Evolutionary conservation across 92 coral and sea anemone genomes (phyloP).

Genomic region (Palythoa grandiflora): DNA sequence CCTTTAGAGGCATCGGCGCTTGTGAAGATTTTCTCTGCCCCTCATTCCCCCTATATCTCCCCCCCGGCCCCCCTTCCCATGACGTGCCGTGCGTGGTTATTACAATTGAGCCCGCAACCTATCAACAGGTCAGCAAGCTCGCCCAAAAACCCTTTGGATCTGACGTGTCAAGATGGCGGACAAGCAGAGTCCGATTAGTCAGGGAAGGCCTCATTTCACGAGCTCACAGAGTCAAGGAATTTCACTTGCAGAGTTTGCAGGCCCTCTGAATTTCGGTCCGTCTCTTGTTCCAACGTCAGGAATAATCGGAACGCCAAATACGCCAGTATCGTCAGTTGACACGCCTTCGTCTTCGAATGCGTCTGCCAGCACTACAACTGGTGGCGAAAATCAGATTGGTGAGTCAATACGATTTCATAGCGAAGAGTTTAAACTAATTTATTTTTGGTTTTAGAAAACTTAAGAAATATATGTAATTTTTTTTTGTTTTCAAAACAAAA

Average conservation of each 20-base stretch:
- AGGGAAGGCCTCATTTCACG: constrained; percentile 64
- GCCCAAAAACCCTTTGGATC: constrained; percentile 46
- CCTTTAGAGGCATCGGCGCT: too few relatives aligned
- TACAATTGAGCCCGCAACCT: constrained; percentile 34
- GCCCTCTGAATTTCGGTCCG: constrained; percentile 88
- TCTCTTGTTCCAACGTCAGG: constrained; percentile 82
- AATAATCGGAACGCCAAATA: constrained; percentile 46
- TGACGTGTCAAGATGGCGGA: constrained; percentile 99
- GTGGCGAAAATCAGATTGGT: constrained; percentile 16
- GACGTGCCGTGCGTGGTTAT: too few relatives aligned
- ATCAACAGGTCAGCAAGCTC: constrained; percentile 31
- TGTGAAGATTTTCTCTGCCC: too few relatives aligned
- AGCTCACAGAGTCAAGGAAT: constrained; percentile 75
- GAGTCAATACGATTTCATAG: not conserved
- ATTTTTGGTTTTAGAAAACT: not conserved
- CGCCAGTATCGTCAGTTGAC: not conserved
- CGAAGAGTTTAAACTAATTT: not conserved
- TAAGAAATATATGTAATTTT: too few relatives aligned
- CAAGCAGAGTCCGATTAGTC: constrained; percentile 63
- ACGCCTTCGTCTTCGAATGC: constrained; percentile 18
- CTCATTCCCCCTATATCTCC: too few relatives aligned
- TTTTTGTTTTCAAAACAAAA: too few relatives aligned
- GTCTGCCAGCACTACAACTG: not conserved
- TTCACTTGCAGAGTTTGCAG: constrained; percentile 76
- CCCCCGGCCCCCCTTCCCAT: too few relatives aligned